Evolutionary conservation across 2,888 invertebrate species (phyloP).

Genomic region (Chironomus riparius): DNA sequence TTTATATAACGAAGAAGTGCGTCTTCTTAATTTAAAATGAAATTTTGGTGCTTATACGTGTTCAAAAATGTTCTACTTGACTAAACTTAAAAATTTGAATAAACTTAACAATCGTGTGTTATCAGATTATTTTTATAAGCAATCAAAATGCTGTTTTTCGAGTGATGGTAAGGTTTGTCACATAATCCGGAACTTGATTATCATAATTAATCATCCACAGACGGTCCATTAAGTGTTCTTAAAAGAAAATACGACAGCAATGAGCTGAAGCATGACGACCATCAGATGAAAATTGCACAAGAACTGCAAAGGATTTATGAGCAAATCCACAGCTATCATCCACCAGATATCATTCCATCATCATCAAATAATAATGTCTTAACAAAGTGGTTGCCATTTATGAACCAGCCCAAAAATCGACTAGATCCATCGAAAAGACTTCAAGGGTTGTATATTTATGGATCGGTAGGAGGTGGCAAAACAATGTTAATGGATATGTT

Average conservation of each 20-base stretch:
- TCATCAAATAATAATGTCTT: conserved; percentile 36
- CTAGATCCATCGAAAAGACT: conserved; percentile 44
- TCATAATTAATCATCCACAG: background rate
- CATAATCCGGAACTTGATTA: background rate
- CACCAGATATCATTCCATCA: conserved; percentile 38
- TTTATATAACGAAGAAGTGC: no score
- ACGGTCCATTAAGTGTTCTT: conserved; percentile 47
- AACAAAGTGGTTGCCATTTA: conserved; percentile 11
- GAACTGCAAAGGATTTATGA: conserved; percentile 61
- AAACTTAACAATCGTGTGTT: background rate
- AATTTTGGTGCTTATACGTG: no score
- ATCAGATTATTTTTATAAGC: background rate
- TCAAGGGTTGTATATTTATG: conserved; percentile 79
- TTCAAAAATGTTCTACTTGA: background rate
- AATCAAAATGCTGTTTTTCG: background rate
- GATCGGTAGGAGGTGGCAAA: conserved; percentile 92
- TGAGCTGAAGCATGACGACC: conserved; percentile 54
- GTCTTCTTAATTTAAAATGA: no score
- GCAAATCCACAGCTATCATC: conserved; percentile 51
- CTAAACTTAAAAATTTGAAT: background rate
- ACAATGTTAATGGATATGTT: conserved; percentile 99
- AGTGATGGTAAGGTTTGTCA: background rate
- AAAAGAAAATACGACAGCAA: conserved; percentile 51
- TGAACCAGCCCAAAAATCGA: conserved; percentile 31
- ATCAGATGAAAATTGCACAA: conserved; percentile 62